These are phyloP conservation scores for Ormia ochracea DNA, from an alignment of 2,888 invertebrate genomes.

Conservation along the genomic window DNA sequence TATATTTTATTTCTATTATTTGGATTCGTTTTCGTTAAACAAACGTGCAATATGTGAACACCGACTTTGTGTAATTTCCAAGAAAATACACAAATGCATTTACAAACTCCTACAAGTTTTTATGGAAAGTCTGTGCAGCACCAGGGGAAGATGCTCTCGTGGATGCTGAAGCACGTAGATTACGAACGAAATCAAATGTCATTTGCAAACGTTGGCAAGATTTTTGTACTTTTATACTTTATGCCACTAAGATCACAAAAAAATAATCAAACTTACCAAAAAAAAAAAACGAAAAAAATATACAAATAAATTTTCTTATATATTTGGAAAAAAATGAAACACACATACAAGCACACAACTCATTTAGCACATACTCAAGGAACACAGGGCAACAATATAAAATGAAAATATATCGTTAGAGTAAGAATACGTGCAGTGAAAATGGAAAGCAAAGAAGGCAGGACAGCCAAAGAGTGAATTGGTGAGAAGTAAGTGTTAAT, in stretches of 20 bases:
- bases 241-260: conserved; percentile 49
- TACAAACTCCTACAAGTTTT: not conserved
- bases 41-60: conserved; percentile 42
- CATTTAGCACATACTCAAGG: conserved; percentile 49
- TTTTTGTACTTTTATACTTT: conserved; percentile 25
- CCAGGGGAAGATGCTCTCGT: conserved; percentile 5
- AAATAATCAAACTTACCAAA: no score
- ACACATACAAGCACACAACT: not conserved
- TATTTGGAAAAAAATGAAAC: not conserved
- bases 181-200: conserved; percentile 69
- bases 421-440: conserved; percentile 17
- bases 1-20: conserved; percentile 3
- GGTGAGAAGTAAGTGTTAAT: not conserved
- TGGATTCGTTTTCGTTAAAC: not conserved
- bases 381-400: conserved; percentile 18
- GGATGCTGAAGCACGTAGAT: conserved; percentile 49
- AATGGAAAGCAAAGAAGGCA: not conserved
- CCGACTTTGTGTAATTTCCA: conserved; percentile 3
- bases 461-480: not conserved
- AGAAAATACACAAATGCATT: not conserved
- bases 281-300: conserved; percentile 32
- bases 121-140: not conserved
- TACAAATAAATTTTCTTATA: conserved; percentile 51
- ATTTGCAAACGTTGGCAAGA: conserved; percentile 65
- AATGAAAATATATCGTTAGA: conserved; percentile 36